phyloP scores from a whole-genome alignment of 2,113 vertebrate genomes.

The Puffinus mauretanicus region DNA sequence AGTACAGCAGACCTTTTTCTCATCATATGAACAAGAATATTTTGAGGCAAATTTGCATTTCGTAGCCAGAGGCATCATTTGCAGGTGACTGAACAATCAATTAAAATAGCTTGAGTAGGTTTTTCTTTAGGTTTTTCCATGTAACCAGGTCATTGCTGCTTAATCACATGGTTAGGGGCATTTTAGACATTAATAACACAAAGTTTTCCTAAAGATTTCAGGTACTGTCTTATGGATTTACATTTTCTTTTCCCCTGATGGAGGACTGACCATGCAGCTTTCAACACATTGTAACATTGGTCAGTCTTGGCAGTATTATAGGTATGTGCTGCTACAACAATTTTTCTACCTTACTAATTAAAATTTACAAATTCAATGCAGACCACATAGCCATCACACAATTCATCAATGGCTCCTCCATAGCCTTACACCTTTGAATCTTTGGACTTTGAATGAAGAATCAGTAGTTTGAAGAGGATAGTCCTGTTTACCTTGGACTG shows the following conservation, averaged over 20 bases:
- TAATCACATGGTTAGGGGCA: not conserved
- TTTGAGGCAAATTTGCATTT: constrained; percentile 1
- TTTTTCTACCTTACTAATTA: not conserved
- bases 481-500: not conserved
- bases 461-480: not conserved
- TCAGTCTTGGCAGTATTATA: not conserved
- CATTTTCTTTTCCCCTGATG: not conserved
- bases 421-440: not conserved
- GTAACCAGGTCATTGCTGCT: not conserved
- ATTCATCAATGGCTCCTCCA: not conserved
- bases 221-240: not conserved
- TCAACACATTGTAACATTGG: accelerated
- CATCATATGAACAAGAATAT: not conserved
- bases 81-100: constrained; percentile 59
- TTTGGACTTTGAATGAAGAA: not conserved
- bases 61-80: constrained; percentile 31
- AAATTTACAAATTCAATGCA: not conserved
- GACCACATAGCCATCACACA: not conserved
- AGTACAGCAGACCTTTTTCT: not conserved
- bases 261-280: not conserved
- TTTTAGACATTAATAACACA: not conserved
- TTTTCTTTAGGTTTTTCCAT: not conserved
- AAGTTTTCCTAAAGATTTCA: not conserved
- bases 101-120: not conserved
- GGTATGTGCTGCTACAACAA: not conserved